A percentile compares a stretch with the other conserved stretches of the same genome.
Conservation (phyloP, 2,113 vertebrate species). For the Zeus faber region DNA sequence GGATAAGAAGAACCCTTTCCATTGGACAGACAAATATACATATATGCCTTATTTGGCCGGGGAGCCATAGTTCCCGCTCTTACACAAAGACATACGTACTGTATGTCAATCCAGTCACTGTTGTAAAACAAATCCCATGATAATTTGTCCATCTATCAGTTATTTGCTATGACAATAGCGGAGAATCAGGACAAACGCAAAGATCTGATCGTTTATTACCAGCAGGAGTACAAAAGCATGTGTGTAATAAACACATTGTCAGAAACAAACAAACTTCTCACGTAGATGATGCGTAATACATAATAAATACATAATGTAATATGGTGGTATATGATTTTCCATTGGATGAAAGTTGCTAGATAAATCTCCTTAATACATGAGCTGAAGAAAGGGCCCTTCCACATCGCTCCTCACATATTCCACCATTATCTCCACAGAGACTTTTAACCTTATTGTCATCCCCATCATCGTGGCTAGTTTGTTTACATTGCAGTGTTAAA, state of each 20-base stretch:
- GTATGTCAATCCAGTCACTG: neutral
- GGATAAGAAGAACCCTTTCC: conserved; percentile 36
- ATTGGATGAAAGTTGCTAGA: no score
- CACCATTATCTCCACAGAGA: no score
- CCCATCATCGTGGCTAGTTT: no score
- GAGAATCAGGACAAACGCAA: neutral
- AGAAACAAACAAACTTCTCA: neutral
- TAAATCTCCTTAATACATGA: no score
- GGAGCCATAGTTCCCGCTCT: conserved; percentile 24
- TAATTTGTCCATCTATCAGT: neutral
- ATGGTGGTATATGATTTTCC: no score
- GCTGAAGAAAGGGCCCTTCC: no score
- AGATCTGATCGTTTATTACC: neutral
- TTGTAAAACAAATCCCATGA: neutral
- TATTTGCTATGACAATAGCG: neutral
- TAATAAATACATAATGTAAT: no score
- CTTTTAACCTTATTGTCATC: no score
- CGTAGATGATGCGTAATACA: no score
- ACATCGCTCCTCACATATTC: no score
- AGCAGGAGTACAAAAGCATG: neutral
- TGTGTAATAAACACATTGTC: neutral
- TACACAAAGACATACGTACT: conserved; percentile 9
- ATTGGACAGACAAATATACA: no score
- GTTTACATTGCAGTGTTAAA: no score
- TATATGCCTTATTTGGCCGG: conserved; percentile 57